Evolutionary conservation across 2,797 vertebrate species (phyloP).

Genomic region (Gallinago stenura): DNA sequence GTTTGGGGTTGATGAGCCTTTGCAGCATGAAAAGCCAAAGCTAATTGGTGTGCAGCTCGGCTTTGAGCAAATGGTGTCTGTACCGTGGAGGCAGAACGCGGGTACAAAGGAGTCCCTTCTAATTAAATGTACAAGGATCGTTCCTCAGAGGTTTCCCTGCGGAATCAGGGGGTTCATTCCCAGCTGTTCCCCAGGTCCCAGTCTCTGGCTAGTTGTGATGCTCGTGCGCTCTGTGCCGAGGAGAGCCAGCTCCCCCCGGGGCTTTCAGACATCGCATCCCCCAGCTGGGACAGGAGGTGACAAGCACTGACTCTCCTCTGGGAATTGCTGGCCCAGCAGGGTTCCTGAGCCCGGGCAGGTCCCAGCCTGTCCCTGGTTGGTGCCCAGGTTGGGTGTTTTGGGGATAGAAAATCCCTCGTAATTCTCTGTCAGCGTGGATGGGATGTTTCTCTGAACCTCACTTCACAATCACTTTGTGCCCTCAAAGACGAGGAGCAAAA

Average conservation of each 20-base stretch:
- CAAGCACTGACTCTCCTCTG: not conserved
- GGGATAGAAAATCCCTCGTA: not conserved
- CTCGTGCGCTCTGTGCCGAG: not conserved
- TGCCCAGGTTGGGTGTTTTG: not conserved
- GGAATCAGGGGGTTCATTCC: not conserved
- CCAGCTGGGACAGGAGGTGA: not conserved
- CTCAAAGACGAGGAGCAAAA: not conserved
- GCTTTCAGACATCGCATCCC: not conserved
- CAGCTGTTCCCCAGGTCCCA: not conserved
- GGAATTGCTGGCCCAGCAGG: not conserved
- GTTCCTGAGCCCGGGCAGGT: not conserved
- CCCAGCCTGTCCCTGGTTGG: not conserved
- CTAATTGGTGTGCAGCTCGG: not conserved
- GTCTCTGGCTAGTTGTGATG: not conserved
- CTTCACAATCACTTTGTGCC: too few species aligned
- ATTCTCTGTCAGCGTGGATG: not conserved
- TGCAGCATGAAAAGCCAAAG: not conserved
- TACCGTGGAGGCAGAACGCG: not conserved
- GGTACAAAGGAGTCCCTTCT: not conserved
- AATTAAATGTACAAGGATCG: not conserved
- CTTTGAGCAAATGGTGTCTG: not conserved
- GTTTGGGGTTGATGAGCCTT: not conserved
- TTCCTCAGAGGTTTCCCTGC: not conserved
- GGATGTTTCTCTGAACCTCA: too few species aligned
- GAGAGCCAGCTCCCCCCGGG: rapidly evolving